A percentile compares a stretch with the other conserved stretches of the same genome.
phyloP scores from a whole-genome alignment of 2,797 vertebrate genomes.

The Holocentrus rufus region DNA sequence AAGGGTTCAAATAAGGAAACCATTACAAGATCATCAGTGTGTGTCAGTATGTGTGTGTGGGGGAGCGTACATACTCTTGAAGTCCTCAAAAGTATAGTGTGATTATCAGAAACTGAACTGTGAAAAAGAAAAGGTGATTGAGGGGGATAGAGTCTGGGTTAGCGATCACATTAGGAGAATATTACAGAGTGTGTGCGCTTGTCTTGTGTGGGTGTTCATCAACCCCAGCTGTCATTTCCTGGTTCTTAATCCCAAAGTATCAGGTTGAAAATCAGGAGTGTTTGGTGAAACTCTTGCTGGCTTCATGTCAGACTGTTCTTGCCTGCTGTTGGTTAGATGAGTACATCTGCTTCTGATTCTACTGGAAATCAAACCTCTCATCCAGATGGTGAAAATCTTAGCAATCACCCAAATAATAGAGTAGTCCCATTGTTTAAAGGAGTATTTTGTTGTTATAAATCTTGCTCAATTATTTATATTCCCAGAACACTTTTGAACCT shows the following conservation, averaged over 20 bases:
- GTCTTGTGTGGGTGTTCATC: constrained; percentile 14
- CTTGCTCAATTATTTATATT: constrained; percentile 26
- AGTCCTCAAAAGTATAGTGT: no score
- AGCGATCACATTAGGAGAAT: constrained; percentile 48
- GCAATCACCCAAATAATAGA: constrained; percentile 42
- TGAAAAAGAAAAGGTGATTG: not conserved
- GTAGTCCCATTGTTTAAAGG: constrained; percentile 15
- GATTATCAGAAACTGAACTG: no score
- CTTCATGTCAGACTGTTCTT: constrained; percentile 32
- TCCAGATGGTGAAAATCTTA: constrained; percentile 40
- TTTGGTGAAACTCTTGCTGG: constrained; percentile 52
- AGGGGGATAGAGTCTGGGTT: not conserved
- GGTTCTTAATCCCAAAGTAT: constrained; percentile 42
- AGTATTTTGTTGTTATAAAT: constrained; percentile 10
- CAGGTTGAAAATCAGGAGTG: constrained; percentile 35
- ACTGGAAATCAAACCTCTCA: constrained; percentile 39
- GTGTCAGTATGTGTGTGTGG: constrained; percentile 20
- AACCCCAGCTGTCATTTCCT: constrained; percentile 1
- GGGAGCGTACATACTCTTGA: not conserved
- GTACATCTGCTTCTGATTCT: constrained; percentile 64
- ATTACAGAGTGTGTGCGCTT: constrained; percentile 20
- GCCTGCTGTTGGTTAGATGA: constrained; percentile 45
- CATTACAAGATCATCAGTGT: constrained; percentile 31
- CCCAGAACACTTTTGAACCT: constrained; percentile 15
- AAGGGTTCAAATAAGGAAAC: constrained; percentile 50